Evolutionary conservation across 2,888 invertebrate genomes (phyloP).

Genomic region (Mesoligia furuncula): DNA sequence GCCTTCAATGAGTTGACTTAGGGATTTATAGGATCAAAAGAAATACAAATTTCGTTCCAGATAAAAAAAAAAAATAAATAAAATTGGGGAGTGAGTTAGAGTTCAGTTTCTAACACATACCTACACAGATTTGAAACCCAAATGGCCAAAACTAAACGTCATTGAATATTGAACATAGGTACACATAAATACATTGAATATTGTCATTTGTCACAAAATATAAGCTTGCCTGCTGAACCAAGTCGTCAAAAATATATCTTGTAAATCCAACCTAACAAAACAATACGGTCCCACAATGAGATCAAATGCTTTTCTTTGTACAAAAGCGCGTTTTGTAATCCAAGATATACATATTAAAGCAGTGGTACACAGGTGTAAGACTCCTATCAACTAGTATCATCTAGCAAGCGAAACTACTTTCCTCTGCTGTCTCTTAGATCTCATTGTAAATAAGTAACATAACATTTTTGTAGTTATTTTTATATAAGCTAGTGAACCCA

Average conservation of each 20-base stretch:
- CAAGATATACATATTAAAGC: neutral
- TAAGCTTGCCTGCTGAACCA: neutral
- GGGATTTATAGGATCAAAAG: neutral
- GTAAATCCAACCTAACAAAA: neutral
- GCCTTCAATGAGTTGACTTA: no score
- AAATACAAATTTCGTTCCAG: neutral
- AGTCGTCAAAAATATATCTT: neutral
- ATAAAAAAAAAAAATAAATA: neutral
- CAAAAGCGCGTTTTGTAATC: neutral
- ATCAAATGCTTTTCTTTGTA: neutral
- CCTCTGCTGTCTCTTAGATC: neutral
- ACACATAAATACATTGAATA: no score
- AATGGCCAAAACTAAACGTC: neutral
- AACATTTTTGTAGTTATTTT: constrained; percentile 6
- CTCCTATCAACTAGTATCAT: constrained; percentile 1
- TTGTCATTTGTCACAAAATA: no score
- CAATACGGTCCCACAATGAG: neutral
- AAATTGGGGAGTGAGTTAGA: neutral
- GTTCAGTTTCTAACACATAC: neutral
- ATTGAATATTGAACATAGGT: no score
- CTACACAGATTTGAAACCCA: neutral
- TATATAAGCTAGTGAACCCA: constrained; percentile 1
- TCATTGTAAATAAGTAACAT: neutral
- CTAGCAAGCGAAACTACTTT: neutral
- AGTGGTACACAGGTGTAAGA: constrained; percentile 6